phyloP scores from a whole-genome alignment of 2,113 vertebrate genomes.

The Alaudala cheleensis region DNA sequence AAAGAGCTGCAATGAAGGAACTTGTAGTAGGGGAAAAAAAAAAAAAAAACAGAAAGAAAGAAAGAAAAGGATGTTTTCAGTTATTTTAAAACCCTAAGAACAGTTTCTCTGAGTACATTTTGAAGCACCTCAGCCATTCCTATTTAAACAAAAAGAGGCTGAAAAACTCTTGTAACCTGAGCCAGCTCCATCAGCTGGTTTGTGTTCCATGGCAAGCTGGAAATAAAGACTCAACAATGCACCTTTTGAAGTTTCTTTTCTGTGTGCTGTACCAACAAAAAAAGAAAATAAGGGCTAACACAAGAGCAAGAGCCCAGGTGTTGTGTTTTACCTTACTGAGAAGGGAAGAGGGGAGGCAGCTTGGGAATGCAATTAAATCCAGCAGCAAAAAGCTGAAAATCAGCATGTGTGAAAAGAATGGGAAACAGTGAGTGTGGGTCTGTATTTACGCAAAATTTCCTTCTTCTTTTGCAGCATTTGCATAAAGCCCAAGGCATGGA shows the following conservation, averaged over 20 bases:
- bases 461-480: not conserved
- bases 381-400: not conserved
- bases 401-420: not conserved
- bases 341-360: not conserved
- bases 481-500: not conserved
- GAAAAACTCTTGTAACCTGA: not conserved
- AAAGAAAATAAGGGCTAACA: too few relatives aligned
- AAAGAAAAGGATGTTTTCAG: not conserved
- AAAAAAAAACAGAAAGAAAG: not conserved
- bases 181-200: not conserved
- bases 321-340: not conserved
- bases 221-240: not conserved
- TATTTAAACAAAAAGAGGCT: not conserved
- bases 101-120: not conserved
- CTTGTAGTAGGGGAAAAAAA: not conserved
- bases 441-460: slow-evolving; percentile 9
- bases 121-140: not conserved
- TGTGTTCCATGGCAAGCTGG: not conserved
- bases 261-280: not conserved
- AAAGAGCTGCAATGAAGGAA: not conserved
- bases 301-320: not conserved
- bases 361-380: slow-evolving; percentile 19
- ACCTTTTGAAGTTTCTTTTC: not conserved
- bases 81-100: not conserved
- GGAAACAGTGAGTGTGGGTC: not conserved